phyloP scores from a whole-genome alignment of 2,888 invertebrate species.

The Eulithis testata region DNA sequence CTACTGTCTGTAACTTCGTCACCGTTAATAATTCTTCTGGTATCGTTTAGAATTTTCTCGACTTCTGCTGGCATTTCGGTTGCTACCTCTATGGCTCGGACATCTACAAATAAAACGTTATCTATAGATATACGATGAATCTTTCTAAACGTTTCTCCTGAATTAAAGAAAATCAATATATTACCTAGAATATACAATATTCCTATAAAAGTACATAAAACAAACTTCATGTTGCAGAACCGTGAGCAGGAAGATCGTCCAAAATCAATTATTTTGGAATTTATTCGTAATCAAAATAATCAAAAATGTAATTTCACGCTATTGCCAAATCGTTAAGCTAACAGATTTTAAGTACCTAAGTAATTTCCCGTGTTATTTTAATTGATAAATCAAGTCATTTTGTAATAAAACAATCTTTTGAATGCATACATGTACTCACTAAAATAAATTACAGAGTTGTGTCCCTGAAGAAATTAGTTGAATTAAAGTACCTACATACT shows the following conservation, averaged over 20 bases:
- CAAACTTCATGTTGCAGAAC: conserved; percentile 53
- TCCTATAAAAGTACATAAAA: conserved; percentile 47
- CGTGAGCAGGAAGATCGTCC: conserved; percentile 34
- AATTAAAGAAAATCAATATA: not conserved
- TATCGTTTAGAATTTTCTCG: conserved; percentile 56
- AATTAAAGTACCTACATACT: no score
- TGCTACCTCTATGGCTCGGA: conserved; percentile 57
- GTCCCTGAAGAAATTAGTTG: no score
- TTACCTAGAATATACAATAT: conserved; percentile 56
- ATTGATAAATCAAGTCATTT: not conserved
- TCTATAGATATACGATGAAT: not conserved
- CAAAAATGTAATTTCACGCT: conserved; percentile 48
- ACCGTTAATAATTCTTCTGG: conserved; percentile 70
- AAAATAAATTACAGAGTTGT: no score
- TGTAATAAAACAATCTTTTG: not conserved
- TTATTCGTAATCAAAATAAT: conserved; percentile 23
- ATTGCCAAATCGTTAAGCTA: conserved; percentile 16
- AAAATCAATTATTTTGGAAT: conserved; percentile 28
- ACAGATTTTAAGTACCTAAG: conserved; percentile 15
- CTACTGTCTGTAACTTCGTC: conserved; percentile 62
- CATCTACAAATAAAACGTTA: conserved; percentile 51
- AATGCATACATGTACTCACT: no score
- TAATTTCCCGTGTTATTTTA: conserved; percentile 16
- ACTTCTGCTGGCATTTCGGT: conserved; percentile 62
- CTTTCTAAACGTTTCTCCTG: not conserved